Base-by-base conservation (phyloP, 1,140 invertebrate genomes). In the Liolophura sinensis region DNA sequence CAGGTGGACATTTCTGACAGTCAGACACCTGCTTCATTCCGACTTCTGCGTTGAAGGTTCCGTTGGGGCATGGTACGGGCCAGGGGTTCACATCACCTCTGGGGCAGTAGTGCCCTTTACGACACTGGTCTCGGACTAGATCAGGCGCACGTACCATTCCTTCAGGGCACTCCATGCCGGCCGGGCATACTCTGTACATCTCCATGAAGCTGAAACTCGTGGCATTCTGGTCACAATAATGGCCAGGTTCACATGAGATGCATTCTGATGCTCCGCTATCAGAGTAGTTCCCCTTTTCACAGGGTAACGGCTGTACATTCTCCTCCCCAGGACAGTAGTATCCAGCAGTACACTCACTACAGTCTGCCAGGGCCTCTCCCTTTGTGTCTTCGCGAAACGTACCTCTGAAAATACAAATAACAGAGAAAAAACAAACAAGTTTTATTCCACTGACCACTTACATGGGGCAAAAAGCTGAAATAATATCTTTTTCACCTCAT, bases 221-320 rank as follows among this genome's bases (percentile, higher is more conserved):
- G 4, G 80, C 70, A 60, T 81, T 82, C 22, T 51, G 57, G 60
- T 82, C 73, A 69, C 79, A 82, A 57, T 82, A 83, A 62, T 76
- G 72, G 4, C 81, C 81, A 1, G 79, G 68, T 48, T 78, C 71
- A 71, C 81, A 83, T 4, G 56, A 73, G 0, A 73, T 74, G 60
- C 81, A 83, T 0, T 11, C 57, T 0, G 65, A 58, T 0, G 78
- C 78, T n/a, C 79, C 76, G 3, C 69, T 65, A 47, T 71, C 74
- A 6, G 81, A 83, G 71, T 77, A 82, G 24, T 78, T 77, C 14
- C 81, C 81, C 62, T 81, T 83, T n/a, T 71, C 77, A 76, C 81
- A 83, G 5, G 71, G 61, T 16, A 78, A 22, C 4, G 80, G 78
- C 1, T 74, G 69, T 11, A 72, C 62, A 56, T 73, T 78, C 1